phyloP scores from a whole-genome alignment of 1,140 invertebrate genomes.

The Helicoverpa zea region DNA sequence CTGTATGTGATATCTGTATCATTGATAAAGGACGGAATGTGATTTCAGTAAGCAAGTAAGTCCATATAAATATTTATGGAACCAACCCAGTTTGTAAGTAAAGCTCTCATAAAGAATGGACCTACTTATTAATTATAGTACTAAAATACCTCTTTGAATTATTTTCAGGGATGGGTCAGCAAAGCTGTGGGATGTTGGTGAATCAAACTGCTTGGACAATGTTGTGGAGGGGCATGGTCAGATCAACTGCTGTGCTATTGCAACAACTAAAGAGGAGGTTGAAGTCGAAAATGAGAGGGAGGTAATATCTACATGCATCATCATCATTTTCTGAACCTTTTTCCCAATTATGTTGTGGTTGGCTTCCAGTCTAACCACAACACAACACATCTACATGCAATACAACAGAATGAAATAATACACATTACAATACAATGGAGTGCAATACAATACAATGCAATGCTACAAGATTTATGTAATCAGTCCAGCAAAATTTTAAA shows the following conservation, averaged over 20 bases:
- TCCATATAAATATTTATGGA: not conserved
- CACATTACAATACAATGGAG: not conserved
- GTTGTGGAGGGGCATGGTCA: slow-evolving; percentile 79
- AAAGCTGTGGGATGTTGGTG: slow-evolving; percentile 91
- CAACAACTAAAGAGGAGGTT: slow-evolving; percentile 65
- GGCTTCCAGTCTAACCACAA: too few species aligned
- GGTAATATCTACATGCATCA: slow-evolving; percentile 56
- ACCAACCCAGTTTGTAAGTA: slow-evolving; percentile 25
- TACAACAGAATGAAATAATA: too few species aligned
- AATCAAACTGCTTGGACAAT: slow-evolving; percentile 87
- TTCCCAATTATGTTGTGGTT: too few species aligned
- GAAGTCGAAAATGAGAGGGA: slow-evolving; percentile 80
- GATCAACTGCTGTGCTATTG: slow-evolving; percentile 81
- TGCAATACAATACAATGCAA: too few species aligned
- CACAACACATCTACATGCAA: slow-evolving; percentile 1
- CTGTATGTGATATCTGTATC: slow-evolving; percentile 89
- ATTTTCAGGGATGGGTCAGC: slow-evolving; percentile 89
- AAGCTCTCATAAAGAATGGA: not conserved
- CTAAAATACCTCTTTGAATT: not conserved
- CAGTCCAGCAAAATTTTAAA: too few species aligned
- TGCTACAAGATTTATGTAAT: too few species aligned
- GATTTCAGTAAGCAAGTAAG: slow-evolving; percentile 89
- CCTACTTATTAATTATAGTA: too few species aligned
- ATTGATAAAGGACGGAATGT: slow-evolving; percentile 92
- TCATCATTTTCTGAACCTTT: slow-evolving; percentile 60